These are phyloP conservation scores for Platysternon megacephalum DNA, from an alignment of 2,113 vertebrate species.

Conservation along the genomic window DNA sequence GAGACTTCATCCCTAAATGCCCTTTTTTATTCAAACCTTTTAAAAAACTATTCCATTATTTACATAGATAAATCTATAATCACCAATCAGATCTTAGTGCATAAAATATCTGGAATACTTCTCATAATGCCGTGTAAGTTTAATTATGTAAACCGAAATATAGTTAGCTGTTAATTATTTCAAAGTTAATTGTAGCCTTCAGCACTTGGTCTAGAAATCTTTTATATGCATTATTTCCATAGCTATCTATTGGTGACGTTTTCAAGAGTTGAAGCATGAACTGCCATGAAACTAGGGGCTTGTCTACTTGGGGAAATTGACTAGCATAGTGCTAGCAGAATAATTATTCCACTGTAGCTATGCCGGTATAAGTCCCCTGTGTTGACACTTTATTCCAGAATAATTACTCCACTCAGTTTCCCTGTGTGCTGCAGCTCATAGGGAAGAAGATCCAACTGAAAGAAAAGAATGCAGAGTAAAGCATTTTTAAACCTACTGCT, in stretches of 20 bases:
- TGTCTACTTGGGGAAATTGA: rapidly evolving
- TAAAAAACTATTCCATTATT: neutral
- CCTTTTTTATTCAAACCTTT: neutral
- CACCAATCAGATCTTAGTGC: neutral
- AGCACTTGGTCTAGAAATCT: neutral
- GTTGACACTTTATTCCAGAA: neutral
- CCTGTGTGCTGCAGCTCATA: neutral
- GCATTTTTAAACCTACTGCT: neutral
- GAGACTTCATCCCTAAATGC: neutral
- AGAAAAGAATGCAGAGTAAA: neutral
- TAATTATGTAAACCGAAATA: neutral
- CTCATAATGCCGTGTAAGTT: neutral
- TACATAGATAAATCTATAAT: rapidly evolving
- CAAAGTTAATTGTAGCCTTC: neutral
- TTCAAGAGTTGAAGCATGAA: neutral
- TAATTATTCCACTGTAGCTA: neutral
- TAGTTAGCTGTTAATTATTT: constrained; percentile 54
- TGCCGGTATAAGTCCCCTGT: neutral
- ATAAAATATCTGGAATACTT: neutral
- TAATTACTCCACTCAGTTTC: neutral
- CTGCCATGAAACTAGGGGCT: rapidly evolving
- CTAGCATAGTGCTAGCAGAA: neutral
- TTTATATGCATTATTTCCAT: neutral
- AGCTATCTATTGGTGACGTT: neutral
- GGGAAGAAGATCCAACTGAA: neutral